Base-by-base conservation (phyloP, 2,888 invertebrate genomes). In the Machimus rusticus region DNA sequence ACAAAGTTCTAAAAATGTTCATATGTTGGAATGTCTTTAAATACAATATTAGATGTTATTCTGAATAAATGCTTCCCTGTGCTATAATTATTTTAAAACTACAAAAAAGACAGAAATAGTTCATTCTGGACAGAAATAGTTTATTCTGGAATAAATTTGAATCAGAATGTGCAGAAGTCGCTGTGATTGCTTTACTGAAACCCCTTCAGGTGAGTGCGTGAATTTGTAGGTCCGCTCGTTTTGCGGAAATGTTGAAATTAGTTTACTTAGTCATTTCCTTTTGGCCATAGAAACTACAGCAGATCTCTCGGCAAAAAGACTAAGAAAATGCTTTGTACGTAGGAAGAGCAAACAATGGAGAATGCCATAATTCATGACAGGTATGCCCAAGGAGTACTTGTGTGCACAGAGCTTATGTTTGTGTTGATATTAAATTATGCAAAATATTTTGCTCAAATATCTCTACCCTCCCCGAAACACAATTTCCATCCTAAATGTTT, bases 371-470 rank as follows among this genome's bases (percentile, higher is more conserved):
- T 81, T 81, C 81, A 81, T 81, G 81, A 39, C 55, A 81, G 81
- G 81, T 81, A 81, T 81, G 81, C 34, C 81, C 31, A 81, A 16
- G 31, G 23, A 16, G 14, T 81, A 55, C 51, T 51, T 55, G 43
- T 81, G 81, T 51, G 81, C 46, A 28, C 81, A 55, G 28, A 51
- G 51, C 51, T 55, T 81, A 9, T 81, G 34, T 28, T 81, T 81
- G 81, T 81, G 81, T 81, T 81, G 23, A 51, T 81, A 81, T 81
- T 81, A 81, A 81, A 81, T 81, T 81, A 81, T 81, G 81, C 81
- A 81, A 81, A 81, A 81, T 81, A 81, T 81, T 46, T 55, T 81
- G 55, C 81, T 55, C 39, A 81, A 81, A 81, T 55, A 55, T 28
- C 55, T 81, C 51, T 31, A 43, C 51, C 51, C 55, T 55, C 34